Evolutionary conservation across 2,113 vertebrate genomes (phyloP).

Genomic region (Chaetorhynchus papuensis): DNA sequence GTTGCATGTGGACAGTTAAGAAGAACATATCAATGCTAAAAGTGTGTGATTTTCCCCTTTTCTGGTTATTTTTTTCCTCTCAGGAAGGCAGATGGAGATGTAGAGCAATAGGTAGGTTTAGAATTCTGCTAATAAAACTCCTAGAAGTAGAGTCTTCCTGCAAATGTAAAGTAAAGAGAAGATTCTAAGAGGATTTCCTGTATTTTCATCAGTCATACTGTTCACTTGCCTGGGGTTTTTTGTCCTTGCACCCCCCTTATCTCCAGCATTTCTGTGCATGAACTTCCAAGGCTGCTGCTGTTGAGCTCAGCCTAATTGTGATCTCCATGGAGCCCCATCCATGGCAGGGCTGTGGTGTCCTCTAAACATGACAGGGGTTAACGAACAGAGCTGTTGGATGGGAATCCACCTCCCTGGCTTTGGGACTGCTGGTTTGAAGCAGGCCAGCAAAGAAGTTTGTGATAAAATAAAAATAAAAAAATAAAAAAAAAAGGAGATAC

Average conservation of each 20-base stretch:
- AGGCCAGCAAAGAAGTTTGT: background rate
- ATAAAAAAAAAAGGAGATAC: too few relatives aligned
- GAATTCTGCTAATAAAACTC: background rate
- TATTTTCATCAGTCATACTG: background rate
- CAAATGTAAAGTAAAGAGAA: background rate
- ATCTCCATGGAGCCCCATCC: background rate
- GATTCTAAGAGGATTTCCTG: background rate
- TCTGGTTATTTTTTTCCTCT: background rate
- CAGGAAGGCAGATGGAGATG: background rate
- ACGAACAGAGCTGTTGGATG: background rate
- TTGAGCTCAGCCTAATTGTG: background rate
- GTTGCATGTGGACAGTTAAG: background rate
- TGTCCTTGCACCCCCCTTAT: rapidly evolving
- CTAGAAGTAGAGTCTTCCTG: background rate
- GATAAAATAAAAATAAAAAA: background rate
- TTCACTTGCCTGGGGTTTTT: background rate
- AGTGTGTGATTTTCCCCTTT: background rate
- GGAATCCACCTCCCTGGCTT: background rate
- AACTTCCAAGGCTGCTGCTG: background rate
- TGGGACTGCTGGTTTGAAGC: background rate
- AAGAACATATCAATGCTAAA: rapidly evolving
- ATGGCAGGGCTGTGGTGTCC: background rate
- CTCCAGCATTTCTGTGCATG: rapidly evolving
- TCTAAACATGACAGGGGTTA: rapidly evolving
- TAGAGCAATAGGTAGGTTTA: background rate